These are phyloP conservation scores for Plectropomus leopardus DNA, from an alignment of 2,113 vertebrate genomes.

Conservation along the genomic window DNA sequence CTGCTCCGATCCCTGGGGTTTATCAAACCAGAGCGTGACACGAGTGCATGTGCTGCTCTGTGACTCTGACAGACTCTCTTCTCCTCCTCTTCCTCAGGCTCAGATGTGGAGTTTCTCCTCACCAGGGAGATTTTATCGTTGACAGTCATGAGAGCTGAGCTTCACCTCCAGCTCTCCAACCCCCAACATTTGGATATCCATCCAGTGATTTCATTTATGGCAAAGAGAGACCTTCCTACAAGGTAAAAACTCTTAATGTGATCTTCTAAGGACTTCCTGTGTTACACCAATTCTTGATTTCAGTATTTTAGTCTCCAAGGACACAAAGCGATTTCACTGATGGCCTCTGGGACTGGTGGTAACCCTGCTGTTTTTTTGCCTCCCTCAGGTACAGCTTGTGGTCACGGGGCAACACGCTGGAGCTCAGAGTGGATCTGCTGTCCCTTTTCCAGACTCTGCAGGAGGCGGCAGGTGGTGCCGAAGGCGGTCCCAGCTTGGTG, in stretches of 20 bases:
- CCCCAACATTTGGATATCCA: constrained; percentile 76
- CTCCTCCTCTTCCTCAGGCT: constrained; percentile 65
- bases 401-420: constrained; percentile 60
- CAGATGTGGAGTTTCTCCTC: constrained; percentile 80
- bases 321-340: not conserved
- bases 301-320: not conserved
- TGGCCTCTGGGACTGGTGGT: not conserved
- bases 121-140: constrained; percentile 75
- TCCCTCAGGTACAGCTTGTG: constrained; percentile 75
- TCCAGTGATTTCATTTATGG: constrained; percentile 78
- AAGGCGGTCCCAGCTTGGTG: constrained; percentile 47
- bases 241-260: constrained; percentile 66
- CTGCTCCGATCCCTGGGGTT: not conserved
- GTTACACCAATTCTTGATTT: not conserved
- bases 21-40: not conserved
- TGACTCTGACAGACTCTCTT: not conserved
- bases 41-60: not conserved
- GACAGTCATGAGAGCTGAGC: constrained; percentile 75
- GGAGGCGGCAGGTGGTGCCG: constrained; percentile 43
- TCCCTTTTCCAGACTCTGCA: constrained; percentile 82
- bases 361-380: constrained; percentile 9
- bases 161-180: constrained; percentile 85
- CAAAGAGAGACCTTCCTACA: constrained; percentile 77
- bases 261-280: too few relatives aligned
- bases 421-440: constrained; percentile 83